A percentile compares a stretch with the other conserved stretches of the same genome.
phyloP scores from a whole-genome alignment of 2,113 vertebrate species.

The Numida meleagris region DNA sequence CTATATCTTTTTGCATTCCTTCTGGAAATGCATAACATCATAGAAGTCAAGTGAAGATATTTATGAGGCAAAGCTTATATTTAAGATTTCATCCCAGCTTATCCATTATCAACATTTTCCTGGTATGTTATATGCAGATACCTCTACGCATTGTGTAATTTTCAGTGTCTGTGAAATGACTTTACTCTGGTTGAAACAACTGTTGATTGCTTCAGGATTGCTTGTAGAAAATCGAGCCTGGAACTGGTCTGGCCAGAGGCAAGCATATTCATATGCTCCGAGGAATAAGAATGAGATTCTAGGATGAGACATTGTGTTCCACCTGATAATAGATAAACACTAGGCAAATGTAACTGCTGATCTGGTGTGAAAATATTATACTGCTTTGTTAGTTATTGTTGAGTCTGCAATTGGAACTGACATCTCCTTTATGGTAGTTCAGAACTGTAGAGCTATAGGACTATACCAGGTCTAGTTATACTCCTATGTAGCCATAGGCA shows the following conservation, averaged over 20 bases:
- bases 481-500: background rate
- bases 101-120: background rate
- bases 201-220: background rate
- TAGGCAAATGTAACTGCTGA: background rate
- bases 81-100: constrained; percentile 18
- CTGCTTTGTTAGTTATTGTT: background rate
- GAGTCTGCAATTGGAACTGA: background rate
- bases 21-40: background rate
- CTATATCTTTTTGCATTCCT: background rate
- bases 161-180: background rate
- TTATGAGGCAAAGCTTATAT: background rate
- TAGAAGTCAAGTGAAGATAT: background rate
- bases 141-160: background rate
- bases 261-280: background rate
- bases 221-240: background rate
- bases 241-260: background rate
- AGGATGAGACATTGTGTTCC: background rate
- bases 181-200: background rate
- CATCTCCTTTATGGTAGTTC: background rate
- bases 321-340: background rate
- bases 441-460: background rate
- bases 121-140: background rate
- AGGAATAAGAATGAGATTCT: background rate
- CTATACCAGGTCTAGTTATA: background rate
- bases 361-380: background rate